Base-by-base conservation (phyloP, 2,888 invertebrate species). In the Buathra laborator region DNA sequence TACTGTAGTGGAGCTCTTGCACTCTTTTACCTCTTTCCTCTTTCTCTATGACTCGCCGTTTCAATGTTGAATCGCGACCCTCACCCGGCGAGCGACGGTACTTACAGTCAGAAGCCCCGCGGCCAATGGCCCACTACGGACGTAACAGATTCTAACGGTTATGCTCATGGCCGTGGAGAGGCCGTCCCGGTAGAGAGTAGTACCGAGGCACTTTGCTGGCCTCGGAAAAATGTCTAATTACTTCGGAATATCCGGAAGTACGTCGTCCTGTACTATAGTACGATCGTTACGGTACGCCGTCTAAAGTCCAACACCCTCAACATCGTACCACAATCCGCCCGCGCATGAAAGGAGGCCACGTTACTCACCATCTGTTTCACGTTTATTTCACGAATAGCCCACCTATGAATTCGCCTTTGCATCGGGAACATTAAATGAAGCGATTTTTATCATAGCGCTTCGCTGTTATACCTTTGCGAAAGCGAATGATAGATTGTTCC, bases 61-160 rank as follows among this genome's bases (percentile, higher is more conserved):
- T 85, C 80, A 80, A 85, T 85, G 85, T 85, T 83, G 85, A 83
- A 85, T 83, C 80, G 82, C 85, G 82, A 82, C 71, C 32, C 82
- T 76, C 82, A 64, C 68, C 62, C 29, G 32, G 14, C 12, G 14
- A 70, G 78, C 72, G 56, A 14, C 53, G 80, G 85, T 85, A 72
- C 82, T 83, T 83, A 83, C 80, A 62, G 79, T 72, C 72, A 72
- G 76, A 72, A 85, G 74, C 43, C 74, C 59, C 77, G 75, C 70
- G 72, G 76, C 81, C 82, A 85, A 78, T 85, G 86, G 79, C 83
- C 74, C 76, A 79, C 77, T 84, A 86, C 74, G 86, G 83, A 86
- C 87, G 89, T 92, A 93, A 92, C 92, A 92, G 92, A 93, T 93
- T 93, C 91, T 91, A 92, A 93, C 89, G 92, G 90, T 93, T 92